phyloP scores from a whole-genome alignment of 1,140 invertebrate genomes.

The Drosophila pruinosa region DNA sequence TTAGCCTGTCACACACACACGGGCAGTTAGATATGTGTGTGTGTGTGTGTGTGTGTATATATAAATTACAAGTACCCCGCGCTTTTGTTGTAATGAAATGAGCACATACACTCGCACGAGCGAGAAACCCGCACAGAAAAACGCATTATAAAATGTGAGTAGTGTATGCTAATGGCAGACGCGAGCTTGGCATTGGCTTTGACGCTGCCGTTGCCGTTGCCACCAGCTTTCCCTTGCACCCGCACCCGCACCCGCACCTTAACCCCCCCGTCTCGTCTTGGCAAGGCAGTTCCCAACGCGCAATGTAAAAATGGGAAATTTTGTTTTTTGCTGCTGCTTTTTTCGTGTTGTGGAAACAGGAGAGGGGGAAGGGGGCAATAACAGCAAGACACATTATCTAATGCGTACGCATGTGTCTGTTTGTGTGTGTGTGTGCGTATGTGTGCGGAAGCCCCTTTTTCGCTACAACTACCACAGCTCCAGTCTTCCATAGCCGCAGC shows the following conservation, averaged over 20 bases:
- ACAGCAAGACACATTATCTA: constrained; percentile 53
- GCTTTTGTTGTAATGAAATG: constrained; percentile 75
- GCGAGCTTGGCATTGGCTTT: constrained; percentile 41
- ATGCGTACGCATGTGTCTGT: constrained; percentile 49
- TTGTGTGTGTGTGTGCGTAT: constrained; percentile 32
- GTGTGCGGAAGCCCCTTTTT: constrained; percentile 10
- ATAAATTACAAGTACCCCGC: constrained; percentile 41
- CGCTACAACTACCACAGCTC: constrained; percentile 18
- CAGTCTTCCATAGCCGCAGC: too few species aligned
- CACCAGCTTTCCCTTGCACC: background rate
- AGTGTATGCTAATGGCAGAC: constrained; percentile 79
- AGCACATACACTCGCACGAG: constrained; percentile 46
- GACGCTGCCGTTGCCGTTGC: constrained; percentile 18
- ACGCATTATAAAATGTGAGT: constrained; percentile 76
- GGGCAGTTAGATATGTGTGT: background rate
- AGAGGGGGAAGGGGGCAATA: constrained; percentile 27
- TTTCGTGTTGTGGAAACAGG: constrained; percentile 20
- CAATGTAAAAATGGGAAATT: constrained; percentile 74
- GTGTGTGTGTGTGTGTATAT: constrained; percentile 9
- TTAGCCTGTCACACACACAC: constrained; percentile 47
- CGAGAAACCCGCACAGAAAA: constrained; percentile 46
- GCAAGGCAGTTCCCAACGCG: constrained; percentile 28
- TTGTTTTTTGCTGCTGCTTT: constrained; percentile 45
- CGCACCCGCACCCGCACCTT: constrained; percentile 1
- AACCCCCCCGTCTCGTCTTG: background rate